Evolutionary conservation across 1,140 invertebrate species (phyloP), one percentile per base, ranked within the genome.

Genomic region (Diorhabda elongata): DNA sequence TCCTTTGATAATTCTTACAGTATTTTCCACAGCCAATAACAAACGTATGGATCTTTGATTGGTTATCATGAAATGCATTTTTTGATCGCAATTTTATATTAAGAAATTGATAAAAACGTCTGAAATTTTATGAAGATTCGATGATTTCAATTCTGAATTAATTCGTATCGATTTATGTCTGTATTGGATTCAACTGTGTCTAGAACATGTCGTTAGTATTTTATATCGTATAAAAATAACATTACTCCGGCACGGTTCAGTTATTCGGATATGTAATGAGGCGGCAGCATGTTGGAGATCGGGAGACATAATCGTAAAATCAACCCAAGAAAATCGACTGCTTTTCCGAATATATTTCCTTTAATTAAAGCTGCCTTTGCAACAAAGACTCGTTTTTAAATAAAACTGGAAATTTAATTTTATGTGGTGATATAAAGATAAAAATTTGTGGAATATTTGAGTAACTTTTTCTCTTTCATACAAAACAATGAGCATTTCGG

Each of bases 201-300:
- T 76, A 68, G 72, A 75, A 77, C 74, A 77, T 75, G 75, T 74
- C 75, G 70, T 77, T 77, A 77, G 72, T 75, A 70, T 71, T 77
- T 77, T 77, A 77, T 77, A 74, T 72, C 74, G 75, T 75, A 77
- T 77, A 77, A 77, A 77, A 77, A 77, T 77, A 75, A 77, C 75
- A 75, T 77, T 77, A 74, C 68, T 68, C 70, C 68, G 70, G 61
- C 69, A 72, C 75, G 74, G 75, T 74, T 76, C 75, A 76, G 75
- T 76, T 76, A 75, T 75, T 74, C 75, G 70, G 75, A 77, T 77
- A 75, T 75, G 75, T 77, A 77, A 77, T 74, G 75, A 77, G 74
- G 72, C 74, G 69, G 68, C 75, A 75, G 75, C 75, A 77, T 73
- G 74, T 74, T 75, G 67, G 66, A 64, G 69, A 72, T 72, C 74